These are phyloP conservation scores for Thymallus thymallus DNA, from an alignment of 2,113 vertebrate species.

Conservation along the genomic window DNA sequence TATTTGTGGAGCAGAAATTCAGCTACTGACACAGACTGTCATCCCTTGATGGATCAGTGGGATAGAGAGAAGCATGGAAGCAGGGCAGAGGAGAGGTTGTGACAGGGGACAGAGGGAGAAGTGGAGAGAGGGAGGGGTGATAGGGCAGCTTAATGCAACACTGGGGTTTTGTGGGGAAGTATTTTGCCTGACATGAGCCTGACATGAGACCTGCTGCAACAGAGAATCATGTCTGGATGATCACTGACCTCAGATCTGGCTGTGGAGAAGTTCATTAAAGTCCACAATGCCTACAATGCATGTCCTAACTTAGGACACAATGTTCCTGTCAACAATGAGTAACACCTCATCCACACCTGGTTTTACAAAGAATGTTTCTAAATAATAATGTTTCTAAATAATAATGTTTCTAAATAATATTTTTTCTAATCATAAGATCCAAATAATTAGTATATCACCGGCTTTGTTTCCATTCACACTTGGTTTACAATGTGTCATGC, in stretches of 20 bases:
- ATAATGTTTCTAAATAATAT: too few relatives aligned
- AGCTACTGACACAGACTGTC: conserved; percentile 65
- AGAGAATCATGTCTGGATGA: not conserved
- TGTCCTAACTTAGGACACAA: not conserved
- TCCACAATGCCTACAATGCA: not conserved
- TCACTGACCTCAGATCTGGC: not conserved
- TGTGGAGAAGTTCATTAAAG: not conserved
- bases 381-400: too few relatives aligned
- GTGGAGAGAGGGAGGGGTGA: conserved; percentile 3
- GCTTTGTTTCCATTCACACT: too few relatives aligned
- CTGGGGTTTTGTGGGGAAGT: conserved; percentile 25
- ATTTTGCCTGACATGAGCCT: conserved; percentile 26
- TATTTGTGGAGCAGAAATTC: conserved; percentile 80
- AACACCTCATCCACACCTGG: too few relatives aligned
- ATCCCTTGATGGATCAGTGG: conserved; percentile 68
- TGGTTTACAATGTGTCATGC: too few relatives aligned
- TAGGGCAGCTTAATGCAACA: not conserved
- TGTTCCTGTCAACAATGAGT: too few relatives aligned
- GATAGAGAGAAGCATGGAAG: conserved; percentile 20
- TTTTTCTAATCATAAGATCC: too few relatives aligned
- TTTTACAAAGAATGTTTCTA: too few relatives aligned
- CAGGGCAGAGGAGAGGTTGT: not conserved
- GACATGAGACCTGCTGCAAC: not conserved
- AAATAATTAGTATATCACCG: too few relatives aligned
- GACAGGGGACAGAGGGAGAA: conserved; percentile 25